Conservation (phyloP, 2,888 invertebrate genomes). For the Andrena bicolor region DNA sequence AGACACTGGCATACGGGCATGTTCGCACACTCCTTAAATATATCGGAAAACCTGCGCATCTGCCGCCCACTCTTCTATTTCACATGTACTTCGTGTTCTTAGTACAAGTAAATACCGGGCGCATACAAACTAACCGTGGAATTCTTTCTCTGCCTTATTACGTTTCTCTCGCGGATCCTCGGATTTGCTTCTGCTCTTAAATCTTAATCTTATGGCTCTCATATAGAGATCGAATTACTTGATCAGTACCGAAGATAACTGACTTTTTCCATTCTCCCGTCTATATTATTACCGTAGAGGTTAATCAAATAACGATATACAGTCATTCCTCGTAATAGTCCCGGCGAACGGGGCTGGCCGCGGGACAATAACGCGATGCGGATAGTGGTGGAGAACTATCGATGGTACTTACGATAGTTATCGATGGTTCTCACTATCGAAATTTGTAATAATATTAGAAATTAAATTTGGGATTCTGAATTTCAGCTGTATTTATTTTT, state of each 20-base stretch:
- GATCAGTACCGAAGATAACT: slow-evolving; percentile 15
- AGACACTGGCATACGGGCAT: not conserved
- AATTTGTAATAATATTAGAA: too few relatives aligned
- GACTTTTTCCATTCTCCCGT: not conserved
- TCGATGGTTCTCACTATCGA: too few relatives aligned
- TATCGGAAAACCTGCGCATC: slow-evolving; percentile 49
- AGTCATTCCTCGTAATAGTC: too few relatives aligned
- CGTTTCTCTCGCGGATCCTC: slow-evolving; percentile 13
- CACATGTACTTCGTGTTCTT: slow-evolving; percentile 44
- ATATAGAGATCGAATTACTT: not conserved
- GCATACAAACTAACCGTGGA: slow-evolving; percentile 31
- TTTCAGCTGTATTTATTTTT: too few relatives aligned
- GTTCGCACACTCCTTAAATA: slow-evolving; percentile 53
- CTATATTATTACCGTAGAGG: not conserved
- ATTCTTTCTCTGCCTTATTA: slow-evolving; percentile 25
- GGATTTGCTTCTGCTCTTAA: slow-evolving; percentile 20
- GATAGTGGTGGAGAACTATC: too few relatives aligned
- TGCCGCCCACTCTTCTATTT: slow-evolving; percentile 59
- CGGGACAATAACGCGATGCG: too few relatives aligned
- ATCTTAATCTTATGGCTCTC: slow-evolving; percentile 24
- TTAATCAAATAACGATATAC: not conserved
- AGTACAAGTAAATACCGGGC: slow-evolving; percentile 45
- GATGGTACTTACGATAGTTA: too few relatives aligned
- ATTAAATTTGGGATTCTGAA: too few relatives aligned
- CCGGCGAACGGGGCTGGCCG: too few relatives aligned